A percentile compares a stretch with the other conserved stretches of the same genome.
Conservation (phyloP, 2,113 vertebrate genomes). For the Suricata suricatta region DNA sequence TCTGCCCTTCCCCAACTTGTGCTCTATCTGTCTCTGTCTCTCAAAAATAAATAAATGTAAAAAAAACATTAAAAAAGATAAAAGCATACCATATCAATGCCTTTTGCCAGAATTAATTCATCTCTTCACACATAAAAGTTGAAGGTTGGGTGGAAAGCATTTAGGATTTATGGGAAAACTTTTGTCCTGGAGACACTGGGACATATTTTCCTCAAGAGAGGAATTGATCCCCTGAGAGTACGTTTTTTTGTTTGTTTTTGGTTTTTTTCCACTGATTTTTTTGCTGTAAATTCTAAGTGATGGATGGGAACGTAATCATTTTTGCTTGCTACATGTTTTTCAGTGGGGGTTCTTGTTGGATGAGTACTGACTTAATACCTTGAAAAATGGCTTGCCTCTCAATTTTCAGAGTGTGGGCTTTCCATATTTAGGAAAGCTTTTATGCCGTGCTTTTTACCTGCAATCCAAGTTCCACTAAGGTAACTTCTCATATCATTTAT, state of each 20-base stretch:
- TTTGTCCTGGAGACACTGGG: neutral
- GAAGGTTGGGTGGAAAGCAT: neutral
- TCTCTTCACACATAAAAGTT: conserved; percentile 34
- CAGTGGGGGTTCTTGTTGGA: neutral
- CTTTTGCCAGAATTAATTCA: conserved; percentile 45
- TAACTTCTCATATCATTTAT: neutral
- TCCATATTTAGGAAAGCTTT: neutral
- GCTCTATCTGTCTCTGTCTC: too few relatives aligned
- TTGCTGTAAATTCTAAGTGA: neutral
- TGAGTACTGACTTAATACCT: neutral
- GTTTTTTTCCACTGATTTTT: conserved; percentile 29
- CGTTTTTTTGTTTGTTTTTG: too few relatives aligned
- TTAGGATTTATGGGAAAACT: conserved; percentile 29
- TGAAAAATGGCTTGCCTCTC: conserved; percentile 26
- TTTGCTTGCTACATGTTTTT: conserved; percentile 33
- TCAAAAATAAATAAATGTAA: too few relatives aligned
- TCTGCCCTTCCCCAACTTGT: too few relatives aligned
- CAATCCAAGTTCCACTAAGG: neutral
- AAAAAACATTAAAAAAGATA: neutral
- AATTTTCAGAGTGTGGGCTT: neutral
- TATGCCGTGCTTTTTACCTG: neutral
- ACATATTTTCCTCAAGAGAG: neutral
- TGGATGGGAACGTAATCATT: conserved; percentile 10
- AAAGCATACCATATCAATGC: neutral
- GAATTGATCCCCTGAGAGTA: neutral